Evolutionary conservation across 1,140 invertebrate genomes (phyloP).

Genomic region (Zaprionus ghesquierei): DNA sequence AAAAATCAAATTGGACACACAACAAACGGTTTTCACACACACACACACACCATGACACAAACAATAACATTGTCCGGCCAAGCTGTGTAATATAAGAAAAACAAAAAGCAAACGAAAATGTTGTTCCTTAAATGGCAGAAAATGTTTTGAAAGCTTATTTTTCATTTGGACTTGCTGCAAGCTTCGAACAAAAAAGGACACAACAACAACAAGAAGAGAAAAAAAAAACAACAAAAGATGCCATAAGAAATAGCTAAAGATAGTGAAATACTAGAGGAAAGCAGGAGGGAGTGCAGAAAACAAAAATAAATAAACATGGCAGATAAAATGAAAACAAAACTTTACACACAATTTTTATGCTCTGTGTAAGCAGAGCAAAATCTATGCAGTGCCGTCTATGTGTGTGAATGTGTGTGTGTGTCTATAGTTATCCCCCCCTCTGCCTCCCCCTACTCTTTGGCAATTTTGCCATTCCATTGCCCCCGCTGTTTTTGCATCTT

Average conservation of each 20-base stretch:
- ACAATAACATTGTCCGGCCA: conserved; percentile 68
- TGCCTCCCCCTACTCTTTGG: neutral
- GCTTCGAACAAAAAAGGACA: conserved; percentile 49
- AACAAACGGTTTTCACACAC: conserved; percentile 44
- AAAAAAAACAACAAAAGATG: conserved; percentile 46
- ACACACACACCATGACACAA: conserved; percentile 10
- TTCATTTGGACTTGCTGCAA: conserved; percentile 63
- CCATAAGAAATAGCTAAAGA: conserved; percentile 76
- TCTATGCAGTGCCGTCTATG: conserved; percentile 10
- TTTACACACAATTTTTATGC: conserved; percentile 73
- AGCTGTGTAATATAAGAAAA: conserved; percentile 73
- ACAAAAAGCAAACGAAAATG: conserved; percentile 70
- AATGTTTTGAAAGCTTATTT: conserved; percentile 80
- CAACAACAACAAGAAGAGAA: conserved; percentile 39
- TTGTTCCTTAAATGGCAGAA: conserved; percentile 79
- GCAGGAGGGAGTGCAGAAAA: neutral
- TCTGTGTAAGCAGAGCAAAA: conserved; percentile 52
- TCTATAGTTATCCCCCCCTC: conserved; percentile 24
- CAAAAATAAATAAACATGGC: conserved; percentile 81
- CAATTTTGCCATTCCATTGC: conserved; percentile 35
- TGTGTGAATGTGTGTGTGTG: conserved; percentile 15
- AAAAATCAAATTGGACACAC: conserved; percentile 77
- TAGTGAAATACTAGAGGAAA: conserved; percentile 60
- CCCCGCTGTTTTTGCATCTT: conserved; percentile 58
- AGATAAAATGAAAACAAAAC: conserved; percentile 80